phyloP scores from a whole-genome alignment of 2,797 vertebrate genomes.

The Nyctibius grandis region DNA sequence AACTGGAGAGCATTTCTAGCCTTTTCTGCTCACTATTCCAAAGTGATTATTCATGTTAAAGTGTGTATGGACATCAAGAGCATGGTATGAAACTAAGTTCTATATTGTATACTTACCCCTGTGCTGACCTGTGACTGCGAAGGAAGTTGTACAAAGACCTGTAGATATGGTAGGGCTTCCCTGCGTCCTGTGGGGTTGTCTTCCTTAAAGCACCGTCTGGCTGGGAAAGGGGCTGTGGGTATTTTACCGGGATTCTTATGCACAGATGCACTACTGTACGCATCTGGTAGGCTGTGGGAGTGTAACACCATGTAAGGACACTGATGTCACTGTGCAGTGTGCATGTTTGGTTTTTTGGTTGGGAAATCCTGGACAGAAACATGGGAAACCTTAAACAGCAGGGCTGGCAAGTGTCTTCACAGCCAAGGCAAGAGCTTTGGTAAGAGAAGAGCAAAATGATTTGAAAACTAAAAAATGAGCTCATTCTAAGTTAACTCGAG shows the following conservation, averaged over 20 bases:
- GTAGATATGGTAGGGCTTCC: fast-evolving
- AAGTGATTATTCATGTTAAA: neutral
- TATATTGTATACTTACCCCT: neutral
- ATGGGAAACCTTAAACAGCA: neutral
- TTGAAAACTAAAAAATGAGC: neutral
- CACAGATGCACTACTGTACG: fast-evolving
- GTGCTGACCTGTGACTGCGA: neutral
- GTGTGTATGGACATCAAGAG: neutral
- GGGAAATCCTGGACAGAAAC: neutral
- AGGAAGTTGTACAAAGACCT: neutral
- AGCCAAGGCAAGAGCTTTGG: neutral
- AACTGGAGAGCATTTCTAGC: neutral
- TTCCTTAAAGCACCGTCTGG: neutral
- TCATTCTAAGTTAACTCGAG: neutral
- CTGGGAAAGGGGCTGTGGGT: neutral
- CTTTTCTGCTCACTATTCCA: neutral
- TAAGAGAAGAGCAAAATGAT: neutral
- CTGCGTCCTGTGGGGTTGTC: neutral
- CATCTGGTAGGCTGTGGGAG: fast-evolving
- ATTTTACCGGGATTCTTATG: neutral
- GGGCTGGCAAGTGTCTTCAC: neutral
- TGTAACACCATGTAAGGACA: neutral
- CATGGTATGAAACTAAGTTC: neutral
- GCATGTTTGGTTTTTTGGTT: neutral
- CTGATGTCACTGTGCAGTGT: neutral